These are phyloP conservation scores for Chaenocephalus aceratus DNA, from an alignment of 2,113 vertebrate species.

Conservation along the genomic window DNA sequence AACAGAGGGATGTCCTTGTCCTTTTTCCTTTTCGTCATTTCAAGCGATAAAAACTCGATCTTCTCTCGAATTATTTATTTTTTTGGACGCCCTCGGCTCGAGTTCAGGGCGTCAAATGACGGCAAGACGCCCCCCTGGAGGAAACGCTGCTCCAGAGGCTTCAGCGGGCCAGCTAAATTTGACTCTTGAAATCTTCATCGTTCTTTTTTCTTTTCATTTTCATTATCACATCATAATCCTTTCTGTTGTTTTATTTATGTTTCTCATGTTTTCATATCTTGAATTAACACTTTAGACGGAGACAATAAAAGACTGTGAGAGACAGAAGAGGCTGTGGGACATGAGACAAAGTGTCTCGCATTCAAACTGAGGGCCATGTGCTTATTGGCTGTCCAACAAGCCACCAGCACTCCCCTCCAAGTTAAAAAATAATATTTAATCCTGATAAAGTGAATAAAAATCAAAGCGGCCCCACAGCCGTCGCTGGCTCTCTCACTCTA, in stretches of 20 bases:
- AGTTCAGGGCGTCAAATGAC: too few relatives aligned
- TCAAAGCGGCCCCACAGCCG: conserved; percentile 22
- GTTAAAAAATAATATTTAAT: too few relatives aligned
- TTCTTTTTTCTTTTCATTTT: background rate
- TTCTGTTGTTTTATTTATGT: conserved; percentile 39
- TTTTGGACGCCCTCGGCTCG: too few relatives aligned
- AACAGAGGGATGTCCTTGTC: too few relatives aligned
- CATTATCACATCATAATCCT: conserved; percentile 24
- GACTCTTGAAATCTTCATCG: background rate
- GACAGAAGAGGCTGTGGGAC: conserved; percentile 44
- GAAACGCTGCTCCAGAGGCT: too few relatives aligned
- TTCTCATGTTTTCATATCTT: conserved; percentile 30
- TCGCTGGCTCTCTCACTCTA: conserved; percentile 68
- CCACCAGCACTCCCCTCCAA: background rate
- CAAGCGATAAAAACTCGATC: too few relatives aligned
- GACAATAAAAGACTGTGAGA: conserved; percentile 59
- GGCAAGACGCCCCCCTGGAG: too few relatives aligned
- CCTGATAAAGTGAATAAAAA: too few relatives aligned
- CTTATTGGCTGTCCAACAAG: background rate
- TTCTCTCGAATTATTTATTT: too few relatives aligned
- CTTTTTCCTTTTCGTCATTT: too few relatives aligned
- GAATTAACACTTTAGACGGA: conserved; percentile 43
- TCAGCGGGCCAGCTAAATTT: too few relatives aligned
- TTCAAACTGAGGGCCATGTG: background rate
- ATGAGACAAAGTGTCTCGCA: too few relatives aligned